Base-by-base conservation (phyloP, 2,113 vertebrate genomes). In the Podarcis cretensis region DNA sequence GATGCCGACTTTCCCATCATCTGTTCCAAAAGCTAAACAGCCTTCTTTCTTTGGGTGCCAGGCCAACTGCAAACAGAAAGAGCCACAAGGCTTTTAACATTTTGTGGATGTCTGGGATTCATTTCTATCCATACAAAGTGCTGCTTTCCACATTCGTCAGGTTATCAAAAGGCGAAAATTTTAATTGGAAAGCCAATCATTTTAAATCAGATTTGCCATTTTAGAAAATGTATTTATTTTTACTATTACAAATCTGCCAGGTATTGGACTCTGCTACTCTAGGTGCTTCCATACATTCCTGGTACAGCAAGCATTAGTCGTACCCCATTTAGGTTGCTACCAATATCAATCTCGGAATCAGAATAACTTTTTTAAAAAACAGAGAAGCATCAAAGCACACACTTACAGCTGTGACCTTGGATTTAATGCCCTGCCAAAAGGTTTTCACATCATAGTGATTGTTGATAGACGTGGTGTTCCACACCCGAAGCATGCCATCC, bases 1-100 rank as follows among this genome's bases (percentile, higher is more conserved):
- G 96, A 99, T 95, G 2, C 98, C 99, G 75, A 99, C 99, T 97
- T 99, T 99, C 6, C 99, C 99, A 10, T 99, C 99, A 21, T 99
- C 99, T 1, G 99, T 99, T 86, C 99, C 99, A 91, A 99, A 99
- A 6, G 98, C 97, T 93, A 99, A 94, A 30, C 96, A 97, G 37
- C 98, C 98, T 93, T 99, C 99, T 94, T 97, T 99, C 20, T 94
- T 82, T 9, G 98, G 98, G 91, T 99, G 99, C 99, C 99, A 99
- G 2, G 97, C 97, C 68, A 99, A 94, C 99, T 99, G 93, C 14
- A 94, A 90, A 4, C 21, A 68, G n/a, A 76, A 83, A 91, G 10
- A 90, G 20, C 0, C 81, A 4, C 85, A 18, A 85, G 13, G 21
- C 81, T 2, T 66, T 20, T 6, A 21, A 81, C 25, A 37, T 78